phyloP scores from a whole-genome alignment of 2,113 vertebrate species.

The Neopipo cinnamomea region DNA sequence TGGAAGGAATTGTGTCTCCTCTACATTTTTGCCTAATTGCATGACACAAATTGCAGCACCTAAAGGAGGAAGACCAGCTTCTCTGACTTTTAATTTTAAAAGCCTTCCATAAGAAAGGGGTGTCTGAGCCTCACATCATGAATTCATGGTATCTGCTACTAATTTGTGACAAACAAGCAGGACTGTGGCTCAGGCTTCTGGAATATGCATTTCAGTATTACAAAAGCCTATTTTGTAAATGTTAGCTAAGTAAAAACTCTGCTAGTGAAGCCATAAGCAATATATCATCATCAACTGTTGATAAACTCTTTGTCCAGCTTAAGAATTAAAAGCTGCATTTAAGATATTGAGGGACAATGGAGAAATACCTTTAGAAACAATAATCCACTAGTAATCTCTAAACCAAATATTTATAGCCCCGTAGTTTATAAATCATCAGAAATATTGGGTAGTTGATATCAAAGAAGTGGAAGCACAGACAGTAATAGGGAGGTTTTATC shows the following conservation, averaged over 20 bases:
- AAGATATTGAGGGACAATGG: not conserved
- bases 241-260: constrained; percentile 42
- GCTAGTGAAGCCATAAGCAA: constrained; percentile 39
- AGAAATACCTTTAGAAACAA: constrained; percentile 24
- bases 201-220: not conserved
- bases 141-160: not conserved
- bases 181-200: not conserved
- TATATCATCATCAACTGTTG: constrained; percentile 2
- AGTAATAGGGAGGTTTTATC: not conserved
- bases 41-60: not conserved
- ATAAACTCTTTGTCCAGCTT: constrained; percentile 15
- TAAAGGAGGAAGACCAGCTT: not conserved
- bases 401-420: constrained; percentile 46
- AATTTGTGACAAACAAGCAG: not conserved
- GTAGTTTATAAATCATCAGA: constrained; percentile 8
- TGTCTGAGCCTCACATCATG: not conserved
- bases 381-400: constrained; percentile 40
- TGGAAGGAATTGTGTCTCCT: not conserved
- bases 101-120: not conserved
- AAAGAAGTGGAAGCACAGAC: not conserved
- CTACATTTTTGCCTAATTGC: not conserved
- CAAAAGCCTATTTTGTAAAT: constrained; percentile 18
- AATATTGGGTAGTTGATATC: not conserved
- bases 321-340: constrained; percentile 37
- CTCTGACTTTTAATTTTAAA: not conserved